phyloP scores from a whole-genome alignment of 2,888 invertebrate genomes.

The Ariolimax columbianus region DNA sequence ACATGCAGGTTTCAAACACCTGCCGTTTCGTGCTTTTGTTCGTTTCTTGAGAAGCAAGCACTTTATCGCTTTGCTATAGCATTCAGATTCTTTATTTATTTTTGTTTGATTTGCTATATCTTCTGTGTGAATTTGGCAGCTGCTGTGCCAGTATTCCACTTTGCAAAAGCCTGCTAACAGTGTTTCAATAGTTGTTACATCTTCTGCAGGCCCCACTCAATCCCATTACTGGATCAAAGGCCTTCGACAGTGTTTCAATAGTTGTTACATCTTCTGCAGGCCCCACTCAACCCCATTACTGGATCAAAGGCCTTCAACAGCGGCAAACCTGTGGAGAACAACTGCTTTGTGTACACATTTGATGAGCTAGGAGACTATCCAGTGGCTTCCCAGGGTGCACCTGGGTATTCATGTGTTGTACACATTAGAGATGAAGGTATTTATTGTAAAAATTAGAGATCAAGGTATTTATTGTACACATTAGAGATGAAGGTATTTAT shows the following conservation, averaged over 20 bases:
- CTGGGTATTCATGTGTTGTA: conserved; percentile 74
- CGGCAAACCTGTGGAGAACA: conserved; percentile 74
- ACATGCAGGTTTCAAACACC: no score
- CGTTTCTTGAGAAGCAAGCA: no score
- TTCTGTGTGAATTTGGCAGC: no score
- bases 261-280: background rate
- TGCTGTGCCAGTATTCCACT: no score
- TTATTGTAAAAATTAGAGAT: no score
- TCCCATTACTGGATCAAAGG: conserved; percentile 74
- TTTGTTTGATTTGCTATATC: no score
- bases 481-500: conserved; percentile 8
- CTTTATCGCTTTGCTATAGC: no score
- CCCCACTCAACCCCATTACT: conserved; percentile 69
- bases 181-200: background rate
- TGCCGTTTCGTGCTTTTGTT: no score
- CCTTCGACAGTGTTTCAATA: conserved; percentile 61
- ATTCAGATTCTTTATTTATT: no score
- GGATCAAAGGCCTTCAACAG: conserved; percentile 78
- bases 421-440: conserved; percentile 61
- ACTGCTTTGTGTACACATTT: conserved; percentile 79
- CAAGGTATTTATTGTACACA: conserved; percentile 18
- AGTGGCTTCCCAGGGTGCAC: conserved; percentile 77
- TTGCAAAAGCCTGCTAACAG: background rate
- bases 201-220: conserved; percentile 55
- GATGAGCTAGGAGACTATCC: conserved; percentile 75